Percentiles rank a stretch among this genome's conserved stretches.
These are phyloP conservation scores for Pocillopora meandrina DNA, from an alignment of 92 coral and sea anemone species.

Conservation along the genomic window DNA sequence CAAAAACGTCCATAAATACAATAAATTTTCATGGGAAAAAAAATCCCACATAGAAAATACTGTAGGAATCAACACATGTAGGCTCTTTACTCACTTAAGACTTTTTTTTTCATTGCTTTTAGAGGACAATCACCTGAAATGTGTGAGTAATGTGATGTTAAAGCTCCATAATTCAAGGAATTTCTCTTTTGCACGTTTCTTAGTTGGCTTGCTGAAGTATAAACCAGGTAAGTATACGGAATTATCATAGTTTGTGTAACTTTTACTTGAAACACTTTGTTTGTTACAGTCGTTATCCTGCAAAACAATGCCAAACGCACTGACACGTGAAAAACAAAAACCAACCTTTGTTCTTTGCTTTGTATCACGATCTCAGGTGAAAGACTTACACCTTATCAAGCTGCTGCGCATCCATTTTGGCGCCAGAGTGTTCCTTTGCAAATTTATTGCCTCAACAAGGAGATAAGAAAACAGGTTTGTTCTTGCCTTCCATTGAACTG, in stretches of 20 bases:
- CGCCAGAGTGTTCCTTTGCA: constrained; percentile 57
- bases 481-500: not conserved
- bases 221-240: constrained; percentile 72
- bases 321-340: too few species aligned
- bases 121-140: constrained; percentile 6
- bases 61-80: too few species aligned
- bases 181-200: constrained; percentile 80
- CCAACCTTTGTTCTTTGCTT: not conserved
- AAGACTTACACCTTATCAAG: constrained; percentile 72
- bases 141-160: constrained; percentile 60
- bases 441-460: constrained; percentile 40
- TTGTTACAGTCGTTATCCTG: too few species aligned
- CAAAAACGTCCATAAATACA: too few species aligned
- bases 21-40: too few species aligned
- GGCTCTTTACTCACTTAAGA: too few species aligned
- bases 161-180: constrained; percentile 69
- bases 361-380: constrained; percentile 32
- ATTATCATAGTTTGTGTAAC: too few species aligned
- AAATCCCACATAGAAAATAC: too few species aligned
- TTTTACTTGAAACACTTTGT: too few species aligned
- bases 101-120: not conserved
- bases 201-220: constrained; percentile 78
- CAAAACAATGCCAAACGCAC: too few species aligned
- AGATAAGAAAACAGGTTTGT: constrained; percentile 43
- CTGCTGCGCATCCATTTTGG: constrained; percentile 78